Conservation (phyloP, 2,113 vertebrate genomes). For the Ariopsis seemanni region DNA sequence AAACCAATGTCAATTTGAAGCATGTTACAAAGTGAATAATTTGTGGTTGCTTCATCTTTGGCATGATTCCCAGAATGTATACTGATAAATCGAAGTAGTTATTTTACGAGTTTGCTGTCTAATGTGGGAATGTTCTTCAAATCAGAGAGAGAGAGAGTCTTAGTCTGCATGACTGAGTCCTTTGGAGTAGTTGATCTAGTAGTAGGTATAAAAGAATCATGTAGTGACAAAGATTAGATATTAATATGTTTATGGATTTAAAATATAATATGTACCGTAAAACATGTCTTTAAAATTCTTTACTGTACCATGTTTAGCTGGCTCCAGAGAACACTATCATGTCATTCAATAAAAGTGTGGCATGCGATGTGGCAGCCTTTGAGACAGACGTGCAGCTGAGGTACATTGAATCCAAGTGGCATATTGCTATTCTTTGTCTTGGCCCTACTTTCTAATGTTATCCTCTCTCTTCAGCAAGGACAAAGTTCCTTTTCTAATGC, state of each 20-base stretch:
- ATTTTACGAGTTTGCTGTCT: neutral
- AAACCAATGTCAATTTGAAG: constrained; percentile 15
- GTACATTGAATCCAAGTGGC: constrained; percentile 59
- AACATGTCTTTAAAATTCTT: neutral
- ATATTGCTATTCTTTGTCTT: neutral
- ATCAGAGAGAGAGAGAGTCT: neutral
- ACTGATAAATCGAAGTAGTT: neutral
- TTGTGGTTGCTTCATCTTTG: constrained; percentile 22
- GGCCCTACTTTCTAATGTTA: neutral
- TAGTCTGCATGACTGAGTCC: neutral
- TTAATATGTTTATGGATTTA: constrained; percentile 14
- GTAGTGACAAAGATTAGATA: neutral
- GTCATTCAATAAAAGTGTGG: constrained; percentile 79
- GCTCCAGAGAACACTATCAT: constrained; percentile 95
- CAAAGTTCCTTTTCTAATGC: constrained; percentile 87
- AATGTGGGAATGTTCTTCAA: constrained; percentile 5
- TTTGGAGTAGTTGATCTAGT: neutral
- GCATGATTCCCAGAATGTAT: constrained; percentile 24
- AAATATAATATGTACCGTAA: neutral
- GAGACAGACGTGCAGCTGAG: constrained; percentile 92
- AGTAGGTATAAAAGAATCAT: neutral
- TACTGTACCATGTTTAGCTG: constrained; percentile 71
- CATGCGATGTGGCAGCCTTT: constrained; percentile 79
- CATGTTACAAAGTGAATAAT: constrained; percentile 10
- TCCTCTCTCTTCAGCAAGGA: constrained; percentile 67